Evolutionary conservation across 2,888 invertebrate species (phyloP).

Genomic region (Amblyjoppa proteus): DNA sequence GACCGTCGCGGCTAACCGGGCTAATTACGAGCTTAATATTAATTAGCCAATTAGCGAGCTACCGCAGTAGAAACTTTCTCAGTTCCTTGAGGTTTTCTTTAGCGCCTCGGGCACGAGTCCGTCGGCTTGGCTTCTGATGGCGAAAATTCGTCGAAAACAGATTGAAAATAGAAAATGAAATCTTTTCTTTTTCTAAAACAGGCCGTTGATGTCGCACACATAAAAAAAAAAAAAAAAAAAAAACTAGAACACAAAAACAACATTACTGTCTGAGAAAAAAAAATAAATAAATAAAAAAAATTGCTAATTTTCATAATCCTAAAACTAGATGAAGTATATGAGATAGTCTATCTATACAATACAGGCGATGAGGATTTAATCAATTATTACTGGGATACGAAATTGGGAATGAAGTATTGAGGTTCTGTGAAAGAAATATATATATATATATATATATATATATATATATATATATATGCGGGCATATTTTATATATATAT

Average conservation of each 20-base stretch:
- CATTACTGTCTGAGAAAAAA: conserved; percentile 41
- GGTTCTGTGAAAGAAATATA: conserved; percentile 50
- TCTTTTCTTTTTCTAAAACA: not conserved
- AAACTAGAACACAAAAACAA: conserved; percentile 35
- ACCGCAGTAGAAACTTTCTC: conserved; percentile 38
- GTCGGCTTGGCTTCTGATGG: conserved; percentile 39
- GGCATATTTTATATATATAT: conserved; percentile 24
- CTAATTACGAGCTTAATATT: conserved; percentile 80
- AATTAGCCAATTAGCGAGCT: conserved; percentile 78
- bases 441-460: not conserved
- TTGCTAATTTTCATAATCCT: conserved; percentile 8
- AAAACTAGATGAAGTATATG: conserved; percentile 37
- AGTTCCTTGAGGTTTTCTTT: conserved; percentile 23
- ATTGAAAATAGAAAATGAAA: conserved; percentile 37
- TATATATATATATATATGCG: not conserved
- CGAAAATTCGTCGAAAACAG: conserved; percentile 26
- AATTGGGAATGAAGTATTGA: conserved; percentile 67
- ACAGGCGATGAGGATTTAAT: conserved; percentile 32
- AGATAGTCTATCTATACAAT: conserved; percentile 42
- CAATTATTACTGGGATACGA: conserved; percentile 59
- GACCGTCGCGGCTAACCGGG: conserved; percentile 70
- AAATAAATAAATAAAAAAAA: conserved; percentile 11
- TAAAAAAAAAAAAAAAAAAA: not conserved
- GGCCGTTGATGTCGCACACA: not conserved
- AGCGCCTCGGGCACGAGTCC: conserved; percentile 32